These are phyloP conservation scores for Mythimna lalbum DNA, from an alignment of 2,888 invertebrate genomes.

Conservation along the genomic window DNA sequence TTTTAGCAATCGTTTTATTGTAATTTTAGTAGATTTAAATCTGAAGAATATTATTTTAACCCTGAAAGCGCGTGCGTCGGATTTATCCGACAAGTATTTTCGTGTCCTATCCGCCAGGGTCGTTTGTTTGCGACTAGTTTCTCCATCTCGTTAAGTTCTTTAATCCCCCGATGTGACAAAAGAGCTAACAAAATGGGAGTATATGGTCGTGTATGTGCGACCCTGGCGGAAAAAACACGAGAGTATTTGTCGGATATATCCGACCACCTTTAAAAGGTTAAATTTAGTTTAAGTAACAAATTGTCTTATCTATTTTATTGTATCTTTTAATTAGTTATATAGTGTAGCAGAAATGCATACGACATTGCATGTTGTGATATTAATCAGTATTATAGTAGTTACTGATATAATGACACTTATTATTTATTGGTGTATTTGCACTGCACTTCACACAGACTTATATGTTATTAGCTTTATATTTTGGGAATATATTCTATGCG, in stretches of 20 bases:
- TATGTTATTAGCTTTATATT: conserved; percentile 54
- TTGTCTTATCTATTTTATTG: conserved; percentile 8
- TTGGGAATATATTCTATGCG: conserved; percentile 52
- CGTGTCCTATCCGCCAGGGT: no score
- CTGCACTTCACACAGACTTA: conserved; percentile 67
- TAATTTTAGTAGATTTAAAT: background rate
- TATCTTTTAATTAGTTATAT: conserved; percentile 3
- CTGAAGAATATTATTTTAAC: background rate
- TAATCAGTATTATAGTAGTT: conserved; percentile 58
- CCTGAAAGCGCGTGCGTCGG: no score
- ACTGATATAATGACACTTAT: conserved; percentile 39
- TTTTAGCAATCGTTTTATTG: background rate
- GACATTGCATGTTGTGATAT: conserved; percentile 55
- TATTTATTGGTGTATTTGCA: conserved; percentile 63
- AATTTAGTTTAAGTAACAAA: background rate
- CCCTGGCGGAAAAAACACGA: no score
- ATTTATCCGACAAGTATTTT: no score
- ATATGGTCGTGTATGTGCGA: no score
- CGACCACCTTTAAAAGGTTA: no score
- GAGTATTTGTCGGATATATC: no score
- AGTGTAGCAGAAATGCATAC: conserved; percentile 58
- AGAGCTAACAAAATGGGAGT: no score
- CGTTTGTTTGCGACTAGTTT: no score
- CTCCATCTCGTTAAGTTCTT: no score
- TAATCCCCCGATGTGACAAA: no score